Evolutionary conservation across 1,140 invertebrate species (phyloP).

Genomic region (Trichonephila clavata): DNA sequence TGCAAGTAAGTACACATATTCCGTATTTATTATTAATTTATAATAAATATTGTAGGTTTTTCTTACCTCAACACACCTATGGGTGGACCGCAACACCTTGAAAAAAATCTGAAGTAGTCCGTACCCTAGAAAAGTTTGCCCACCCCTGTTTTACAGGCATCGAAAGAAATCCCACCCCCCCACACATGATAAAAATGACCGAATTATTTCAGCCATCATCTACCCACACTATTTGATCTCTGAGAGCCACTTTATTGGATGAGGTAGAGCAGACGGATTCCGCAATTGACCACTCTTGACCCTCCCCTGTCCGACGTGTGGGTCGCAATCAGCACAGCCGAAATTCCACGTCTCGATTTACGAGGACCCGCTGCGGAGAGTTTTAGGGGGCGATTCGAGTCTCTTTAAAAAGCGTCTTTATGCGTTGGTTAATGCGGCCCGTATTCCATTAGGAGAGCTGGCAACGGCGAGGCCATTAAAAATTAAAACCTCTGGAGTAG

Average conservation of each 20-base stretch:
- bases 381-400: conserved; percentile 60
- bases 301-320: background rate
- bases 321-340: background rate
- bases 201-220: background rate
- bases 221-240: background rate
- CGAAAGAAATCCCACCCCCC: no score
- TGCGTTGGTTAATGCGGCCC: conserved; percentile 66
- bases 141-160: no score
- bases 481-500: conserved; percentile 69
- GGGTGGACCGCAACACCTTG: no score
- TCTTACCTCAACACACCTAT: no score
- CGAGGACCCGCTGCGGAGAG: background rate
- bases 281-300: background rate
- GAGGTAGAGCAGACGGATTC: background rate
- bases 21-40: no score
- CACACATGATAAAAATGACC: background rate
- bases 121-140: no score
- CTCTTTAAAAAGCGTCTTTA: conserved; percentile 74
- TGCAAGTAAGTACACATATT: no score
- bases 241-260: background rate
- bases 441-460: conserved; percentile 65
- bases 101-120: no score
- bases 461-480: conserved; percentile 60
- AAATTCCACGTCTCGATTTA: conserved; percentile 45
- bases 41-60: no score